Conservation (phyloP, 2,888 invertebrate species). For the Drosophila vallismaia region DNA sequence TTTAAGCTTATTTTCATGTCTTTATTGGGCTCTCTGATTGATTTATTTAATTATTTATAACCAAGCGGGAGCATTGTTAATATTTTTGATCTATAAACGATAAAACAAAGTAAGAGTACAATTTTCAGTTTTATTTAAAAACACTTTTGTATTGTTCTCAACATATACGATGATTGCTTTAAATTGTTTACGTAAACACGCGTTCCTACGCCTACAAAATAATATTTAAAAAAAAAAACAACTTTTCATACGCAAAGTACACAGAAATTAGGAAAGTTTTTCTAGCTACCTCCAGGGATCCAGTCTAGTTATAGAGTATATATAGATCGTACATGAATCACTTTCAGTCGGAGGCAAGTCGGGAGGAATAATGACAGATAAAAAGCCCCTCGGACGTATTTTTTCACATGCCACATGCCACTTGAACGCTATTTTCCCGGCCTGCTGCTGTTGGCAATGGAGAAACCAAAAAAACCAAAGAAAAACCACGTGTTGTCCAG, state of each 20-base stretch:
- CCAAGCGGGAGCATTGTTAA: neutral
- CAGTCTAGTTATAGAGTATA: constrained; percentile 3
- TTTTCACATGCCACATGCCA: constrained; percentile 25
- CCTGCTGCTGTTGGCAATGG: constrained; percentile 7
- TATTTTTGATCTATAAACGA: neutral
- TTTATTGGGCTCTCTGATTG: constrained; percentile 33
- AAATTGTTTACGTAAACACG: constrained; percentile 70
- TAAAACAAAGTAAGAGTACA: no score
- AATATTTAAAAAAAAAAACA: constrained; percentile 36
- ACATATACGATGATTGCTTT: constrained; percentile 56
- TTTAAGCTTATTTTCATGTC: constrained; percentile 25
- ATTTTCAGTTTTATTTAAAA: constrained; percentile 7
- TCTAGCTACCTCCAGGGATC: constrained; percentile 8
- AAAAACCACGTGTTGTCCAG: constrained; percentile 74
- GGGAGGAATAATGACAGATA: constrained; percentile 6
- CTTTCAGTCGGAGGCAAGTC: constrained; percentile 15
- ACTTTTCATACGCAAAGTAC: constrained; percentile 12
- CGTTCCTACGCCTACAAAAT: constrained; percentile 44
- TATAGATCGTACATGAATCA: constrained; percentile 44
- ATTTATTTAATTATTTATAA: constrained; percentile 35
- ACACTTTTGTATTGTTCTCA: constrained; percentile 37
- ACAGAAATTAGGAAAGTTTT: constrained; percentile 19
- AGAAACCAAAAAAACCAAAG: no score
- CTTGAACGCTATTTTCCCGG: constrained; percentile 62
- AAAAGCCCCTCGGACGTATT: neutral